These are phyloP conservation scores for Sylvia atricapilla DNA, from an alignment of 2,113 vertebrate species.

Conservation along the genomic window DNA sequence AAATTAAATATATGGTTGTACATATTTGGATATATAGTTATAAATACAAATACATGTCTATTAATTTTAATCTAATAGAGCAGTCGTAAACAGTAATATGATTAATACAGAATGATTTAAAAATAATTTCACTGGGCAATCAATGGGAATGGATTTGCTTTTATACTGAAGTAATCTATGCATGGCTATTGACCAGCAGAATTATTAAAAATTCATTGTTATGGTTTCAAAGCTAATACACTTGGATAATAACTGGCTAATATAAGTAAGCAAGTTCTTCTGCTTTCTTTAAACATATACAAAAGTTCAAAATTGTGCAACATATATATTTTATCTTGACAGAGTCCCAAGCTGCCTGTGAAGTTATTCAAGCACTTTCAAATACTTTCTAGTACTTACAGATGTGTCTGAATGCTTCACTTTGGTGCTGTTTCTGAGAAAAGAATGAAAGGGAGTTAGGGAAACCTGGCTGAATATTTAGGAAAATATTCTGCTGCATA, in stretches of 20 bases:
- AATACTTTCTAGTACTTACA: conserved; percentile 42
- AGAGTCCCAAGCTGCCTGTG: neutral
- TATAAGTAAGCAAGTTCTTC: neutral
- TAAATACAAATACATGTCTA: neutral
- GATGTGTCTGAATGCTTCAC: neutral
- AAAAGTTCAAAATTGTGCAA: neutral
- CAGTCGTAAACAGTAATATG: neutral
- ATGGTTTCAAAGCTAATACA: neutral
- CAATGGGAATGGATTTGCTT: neutral
- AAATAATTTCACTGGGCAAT: neutral
- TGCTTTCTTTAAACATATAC: neutral
- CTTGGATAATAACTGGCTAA: neutral
- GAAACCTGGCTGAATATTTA: neutral
- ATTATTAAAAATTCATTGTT: neutral
- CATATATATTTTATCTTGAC: neutral
- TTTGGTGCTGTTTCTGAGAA: conserved; percentile 5
- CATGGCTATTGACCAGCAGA: neutral
- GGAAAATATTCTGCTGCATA: conserved; percentile 38
- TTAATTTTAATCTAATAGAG: neutral
- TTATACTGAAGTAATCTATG: neutral
- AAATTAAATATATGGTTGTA: neutral
- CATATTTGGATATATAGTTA: neutral
- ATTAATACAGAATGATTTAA: neutral
- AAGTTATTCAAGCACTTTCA: neutral
- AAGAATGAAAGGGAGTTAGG: neutral